Evolutionary conservation across 2,797 vertebrate genomes (phyloP).

Genomic region (Kryptolebias ocellatus): DNA sequence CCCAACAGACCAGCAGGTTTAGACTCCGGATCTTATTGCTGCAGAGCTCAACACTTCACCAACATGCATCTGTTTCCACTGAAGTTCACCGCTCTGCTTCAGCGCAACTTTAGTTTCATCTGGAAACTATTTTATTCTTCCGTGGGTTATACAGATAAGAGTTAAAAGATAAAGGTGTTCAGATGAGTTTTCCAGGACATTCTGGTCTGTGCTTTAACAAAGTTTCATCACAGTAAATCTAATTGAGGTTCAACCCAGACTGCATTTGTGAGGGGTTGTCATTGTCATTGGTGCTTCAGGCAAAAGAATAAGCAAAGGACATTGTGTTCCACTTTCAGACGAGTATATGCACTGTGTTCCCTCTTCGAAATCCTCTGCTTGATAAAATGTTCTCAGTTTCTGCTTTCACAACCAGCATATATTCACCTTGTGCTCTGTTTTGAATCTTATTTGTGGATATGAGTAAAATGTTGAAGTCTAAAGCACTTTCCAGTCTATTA

Average conservation of each 20-base stretch:
- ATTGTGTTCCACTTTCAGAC: slow-evolving; percentile 38
- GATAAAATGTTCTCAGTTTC: slow-evolving; percentile 28
- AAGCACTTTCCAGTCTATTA: slow-evolving; percentile 6
- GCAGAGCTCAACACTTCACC: no score
- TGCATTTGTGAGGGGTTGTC: slow-evolving; percentile 18
- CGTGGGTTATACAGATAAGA: background rate
- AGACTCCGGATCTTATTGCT: no score
- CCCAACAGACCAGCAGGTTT: no score
- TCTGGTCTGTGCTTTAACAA: background rate
- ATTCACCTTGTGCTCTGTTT: background rate
- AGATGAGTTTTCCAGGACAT: background rate
- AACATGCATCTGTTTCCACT: background rate
- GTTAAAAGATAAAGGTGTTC: background rate
- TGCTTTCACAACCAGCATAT: slow-evolving; percentile 15
- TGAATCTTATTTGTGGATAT: slow-evolving; percentile 11
- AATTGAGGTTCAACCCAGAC: slow-evolving; percentile 30
- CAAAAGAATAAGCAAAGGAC: slow-evolving; percentile 42
- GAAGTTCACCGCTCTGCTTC: background rate
- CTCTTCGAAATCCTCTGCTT: slow-evolving; percentile 31
- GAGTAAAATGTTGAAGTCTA: slow-evolving; percentile 8
- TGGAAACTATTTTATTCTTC: background rate
- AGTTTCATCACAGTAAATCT: slow-evolving; percentile 21
- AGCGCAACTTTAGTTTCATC: background rate
- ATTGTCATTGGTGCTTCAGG: slow-evolving; percentile 23
- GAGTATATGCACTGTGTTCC: slow-evolving; percentile 34